Evolutionary conservation across 2,797 vertebrate genomes (phyloP).

Genomic region (Hoplostethus atlanticus): DNA sequence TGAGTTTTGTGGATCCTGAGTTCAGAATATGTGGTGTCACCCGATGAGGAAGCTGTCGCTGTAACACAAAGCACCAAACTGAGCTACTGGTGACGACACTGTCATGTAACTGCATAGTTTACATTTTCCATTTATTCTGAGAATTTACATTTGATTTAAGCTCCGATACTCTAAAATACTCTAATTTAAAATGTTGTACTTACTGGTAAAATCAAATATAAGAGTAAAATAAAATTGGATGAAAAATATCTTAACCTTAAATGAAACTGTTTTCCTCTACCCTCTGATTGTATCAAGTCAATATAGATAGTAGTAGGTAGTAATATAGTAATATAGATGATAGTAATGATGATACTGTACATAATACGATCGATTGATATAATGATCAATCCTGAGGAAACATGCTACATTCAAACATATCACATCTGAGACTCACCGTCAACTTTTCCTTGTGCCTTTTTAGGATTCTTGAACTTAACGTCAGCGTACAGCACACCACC

Average conservation of each 20-base stretch:
- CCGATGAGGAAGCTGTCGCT: neutral
- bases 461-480: conserved; percentile 29
- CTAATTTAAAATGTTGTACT: too few relatives aligned
- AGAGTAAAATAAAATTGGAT: too few relatives aligned
- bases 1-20: neutral
- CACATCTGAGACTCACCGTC: conserved; percentile 38
- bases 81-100: neutral
- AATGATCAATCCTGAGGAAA: neutral
- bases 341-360: too few relatives aligned
- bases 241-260: too few relatives aligned
- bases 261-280: too few relatives aligned
- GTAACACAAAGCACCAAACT: neutral
- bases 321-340: too few relatives aligned
- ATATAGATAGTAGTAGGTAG: neutral
- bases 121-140: too few relatives aligned
- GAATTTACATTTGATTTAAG: neutral
- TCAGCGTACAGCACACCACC: conserved; percentile 52
- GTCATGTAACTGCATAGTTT: too few relatives aligned
- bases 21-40: conserved; percentile 40
- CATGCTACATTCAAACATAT: neutral
- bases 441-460: neutral
- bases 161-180: too few relatives aligned
- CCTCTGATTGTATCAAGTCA: too few relatives aligned
- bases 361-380: too few relatives aligned
- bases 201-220: too few relatives aligned